Base-by-base conservation (phyloP, 2,113 vertebrate genomes). In the Urocitellus parryii region DNA sequence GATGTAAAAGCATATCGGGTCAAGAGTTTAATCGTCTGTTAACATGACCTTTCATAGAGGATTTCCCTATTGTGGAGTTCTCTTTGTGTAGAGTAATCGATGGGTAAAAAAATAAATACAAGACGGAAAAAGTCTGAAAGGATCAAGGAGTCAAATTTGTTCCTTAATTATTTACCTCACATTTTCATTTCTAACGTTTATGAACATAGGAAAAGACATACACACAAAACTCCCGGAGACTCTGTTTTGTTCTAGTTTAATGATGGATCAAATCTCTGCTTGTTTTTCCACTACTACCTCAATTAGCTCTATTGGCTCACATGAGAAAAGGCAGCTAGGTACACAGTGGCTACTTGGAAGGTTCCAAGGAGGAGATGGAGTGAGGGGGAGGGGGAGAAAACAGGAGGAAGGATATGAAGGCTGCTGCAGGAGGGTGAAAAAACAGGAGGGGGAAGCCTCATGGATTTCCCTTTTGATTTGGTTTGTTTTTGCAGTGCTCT, bases 271-370 rank as follows among this genome's bases (percentile, higher is more conserved):
- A 42, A 82, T 74, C 65, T 91, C 87, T 92, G 89, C 82, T 94
- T 94, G 89, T 76, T 84, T 97, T 96, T 92, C 92, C 73, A 88
- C 29, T 51, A 18, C 32, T 25, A 32, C 53, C 45, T 92, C 56
- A 48, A 6, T 93, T 74, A 95, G 25, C 51, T 86, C 63, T 82
- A 1, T 39, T 88, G 82, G 67, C 14, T 97, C 74, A 80, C 17
- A 0, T 56, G 80, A 77, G 61, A 45, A 84, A 18, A n/a, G 74
- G 3, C 58, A 76, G 73, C 18, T 29, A 94, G 68, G 56, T 37
- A 74, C 73, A 79, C 51, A 53, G 13, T 45, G 48, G 74, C 73
- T 76, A 16, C 53, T 25, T 78, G 58, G 53, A 67, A 70, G 77
- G 1, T 80, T 70, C 18, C 65, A 0, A 24, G 13, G 51, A 32